These are phyloP conservation scores for Cataglyphis rosenhaueri DNA, from an alignment of 2,888 invertebrate genomes.

Conservation along the genomic window DNA sequence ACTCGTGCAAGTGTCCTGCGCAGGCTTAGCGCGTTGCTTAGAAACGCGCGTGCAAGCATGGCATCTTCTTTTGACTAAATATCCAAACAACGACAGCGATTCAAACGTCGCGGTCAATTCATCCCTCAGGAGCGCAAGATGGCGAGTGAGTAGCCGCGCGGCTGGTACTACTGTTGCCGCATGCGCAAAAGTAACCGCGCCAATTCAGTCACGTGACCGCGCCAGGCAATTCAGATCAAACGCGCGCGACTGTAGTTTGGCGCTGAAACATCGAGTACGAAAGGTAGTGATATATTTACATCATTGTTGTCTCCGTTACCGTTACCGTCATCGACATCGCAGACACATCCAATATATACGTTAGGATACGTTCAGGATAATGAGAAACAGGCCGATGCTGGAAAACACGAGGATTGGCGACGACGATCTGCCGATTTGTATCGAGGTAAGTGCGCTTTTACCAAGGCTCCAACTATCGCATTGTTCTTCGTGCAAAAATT, in stretches of 20 bases:
- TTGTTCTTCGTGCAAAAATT: neutral
- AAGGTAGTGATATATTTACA: neutral
- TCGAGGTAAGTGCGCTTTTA: constrained; percentile 69
- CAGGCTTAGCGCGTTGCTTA: constrained; percentile 37
- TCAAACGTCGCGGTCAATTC: constrained; percentile 18
- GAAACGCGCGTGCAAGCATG: constrained; percentile 41
- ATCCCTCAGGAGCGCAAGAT: constrained; percentile 4
- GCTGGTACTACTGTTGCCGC: neutral
- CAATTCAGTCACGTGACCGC: constrained; percentile 4
- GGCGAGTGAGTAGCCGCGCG: neutral
- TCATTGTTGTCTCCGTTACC: neutral
- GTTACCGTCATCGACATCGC: constrained; percentile 11
- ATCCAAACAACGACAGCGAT: constrained; percentile 1
- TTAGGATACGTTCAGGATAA: neutral
- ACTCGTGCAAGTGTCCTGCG: constrained; percentile 37
- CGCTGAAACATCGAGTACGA: neutral
- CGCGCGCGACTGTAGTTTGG: neutral
- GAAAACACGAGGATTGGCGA: neutral
- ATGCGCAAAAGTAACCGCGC: neutral
- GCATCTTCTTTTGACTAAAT: neutral
- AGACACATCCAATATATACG: constrained; percentile 36
- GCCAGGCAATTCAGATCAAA: constrained; percentile 7
- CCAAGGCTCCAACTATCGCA: constrained; percentile 38
- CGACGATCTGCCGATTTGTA: constrained; percentile 62
- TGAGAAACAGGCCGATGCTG: neutral